Percentiles rank a stretch among this genome's conserved stretches.
Conservation (phyloP, 1,140 invertebrate species). For the Sycophaga agraensis region DNA sequence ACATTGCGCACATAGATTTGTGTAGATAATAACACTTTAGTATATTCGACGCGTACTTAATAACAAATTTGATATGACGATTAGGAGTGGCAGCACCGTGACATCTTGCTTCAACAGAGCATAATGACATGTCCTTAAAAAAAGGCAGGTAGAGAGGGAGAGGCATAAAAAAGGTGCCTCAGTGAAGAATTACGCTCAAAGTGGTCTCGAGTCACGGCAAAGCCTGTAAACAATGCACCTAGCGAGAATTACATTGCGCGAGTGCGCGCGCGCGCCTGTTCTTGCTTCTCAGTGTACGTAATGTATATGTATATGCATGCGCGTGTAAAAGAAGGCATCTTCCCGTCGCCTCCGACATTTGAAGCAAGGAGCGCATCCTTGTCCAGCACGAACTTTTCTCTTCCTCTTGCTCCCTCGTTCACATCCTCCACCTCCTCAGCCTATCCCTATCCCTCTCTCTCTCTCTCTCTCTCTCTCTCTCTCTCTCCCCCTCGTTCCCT, state of each 20-base stretch:
- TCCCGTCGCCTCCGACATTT: conserved; percentile 16
- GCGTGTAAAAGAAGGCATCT: conserved; percentile 16
- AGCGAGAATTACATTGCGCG: not conserved
- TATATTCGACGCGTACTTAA: not conserved
- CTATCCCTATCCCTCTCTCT: not conserved
- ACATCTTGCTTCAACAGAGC: not conserved
- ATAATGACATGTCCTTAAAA: not conserved
- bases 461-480: not conserved
- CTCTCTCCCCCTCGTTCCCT: not conserved
- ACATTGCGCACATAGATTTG: no score
- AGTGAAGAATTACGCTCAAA: conserved; percentile 29
- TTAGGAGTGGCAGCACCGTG: not conserved
- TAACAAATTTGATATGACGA: conserved; percentile 5
- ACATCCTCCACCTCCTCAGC: not conserved
- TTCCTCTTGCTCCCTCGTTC: not conserved
- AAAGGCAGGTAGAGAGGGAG: no score
- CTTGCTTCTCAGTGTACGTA: no score
- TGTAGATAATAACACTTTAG: no score
- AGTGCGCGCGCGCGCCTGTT: not conserved
- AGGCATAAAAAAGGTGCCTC: not conserved
- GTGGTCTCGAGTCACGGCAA: conserved; percentile 54
- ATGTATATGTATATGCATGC: not conserved
- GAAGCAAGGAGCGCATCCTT: conserved; percentile 19
- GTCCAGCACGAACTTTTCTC: conserved; percentile 22
- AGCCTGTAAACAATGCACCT: conserved; percentile 39